Evolutionary conservation across 35 echinoderm and acorn worm genomes (phyloP), one percentile per base, ranked within the genome.

Genomic region (Ptychodera flava): DNA sequence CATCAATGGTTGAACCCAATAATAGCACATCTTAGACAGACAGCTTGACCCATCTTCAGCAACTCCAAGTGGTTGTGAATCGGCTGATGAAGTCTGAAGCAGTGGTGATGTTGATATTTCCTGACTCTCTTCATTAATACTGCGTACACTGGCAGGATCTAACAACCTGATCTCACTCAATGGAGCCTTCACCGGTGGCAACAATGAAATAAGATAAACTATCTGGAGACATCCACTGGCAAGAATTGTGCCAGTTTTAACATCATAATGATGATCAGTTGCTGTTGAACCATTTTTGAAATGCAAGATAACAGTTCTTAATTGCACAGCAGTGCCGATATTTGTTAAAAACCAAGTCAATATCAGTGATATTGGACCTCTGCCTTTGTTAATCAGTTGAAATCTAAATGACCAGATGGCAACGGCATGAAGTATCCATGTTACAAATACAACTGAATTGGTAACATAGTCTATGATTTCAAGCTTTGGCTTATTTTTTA

Each of bases 1-100:
- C 96, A 99, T 99, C 52, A 99, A 75, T 1, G 92, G 88, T 83
- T 92, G 81, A 36, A 90, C 90, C 96, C 96, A 99, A 88, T 82
- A 94, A 22, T 94, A 91, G 6, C 87, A 79, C 1, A 92, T 29
- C 34, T 89, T 94, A 16, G 96, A 99, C 1, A 94, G 45, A 35
- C 90, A 31, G 53, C 75, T 94, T 31, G 90, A 92, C 37, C 88
- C 81, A 78, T 99, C 88, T 82, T 88, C 96, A 81, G 96, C 96
- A 28, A 94, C 84, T 0, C 96, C 96, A 34, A 99, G 90, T 14
- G 16, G 33, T 35, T 83, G 34, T 37, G 10, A 0, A 22, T 36
- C 34, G 14, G 1, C 33, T 0, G 14, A 81, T 12, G 30, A 31
- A 27, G 28, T 34, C 1, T 10, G 82, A 34, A 28, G 16, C 33